Evolutionary conservation across 1,140 invertebrate genomes (phyloP).

Genomic region (Hylaeus anthracinus): DNA sequence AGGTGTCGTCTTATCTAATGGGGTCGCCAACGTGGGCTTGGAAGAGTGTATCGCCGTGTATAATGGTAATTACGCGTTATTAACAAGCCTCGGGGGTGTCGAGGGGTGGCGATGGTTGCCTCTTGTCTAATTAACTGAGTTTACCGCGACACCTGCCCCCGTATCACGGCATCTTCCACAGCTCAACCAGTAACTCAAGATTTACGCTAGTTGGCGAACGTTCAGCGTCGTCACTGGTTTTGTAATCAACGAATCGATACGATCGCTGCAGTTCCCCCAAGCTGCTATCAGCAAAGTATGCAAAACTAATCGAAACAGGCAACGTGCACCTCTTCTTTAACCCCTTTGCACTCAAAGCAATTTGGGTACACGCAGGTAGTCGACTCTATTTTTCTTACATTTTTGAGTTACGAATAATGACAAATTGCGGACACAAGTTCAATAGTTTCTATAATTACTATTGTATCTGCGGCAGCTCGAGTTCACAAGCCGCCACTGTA

Average conservation of each 20-base stretch:
- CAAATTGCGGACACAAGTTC: too few relatives aligned
- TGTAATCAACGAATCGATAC: constrained; percentile 7
- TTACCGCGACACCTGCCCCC: constrained; percentile 81
- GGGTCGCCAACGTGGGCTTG: constrained; percentile 74
- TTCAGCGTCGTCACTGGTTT: neutral
- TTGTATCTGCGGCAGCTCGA: too few relatives aligned
- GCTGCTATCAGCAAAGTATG: too few relatives aligned
- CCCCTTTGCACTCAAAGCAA: too few relatives aligned
- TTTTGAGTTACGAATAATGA: too few relatives aligned
- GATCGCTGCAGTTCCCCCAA: too few relatives aligned
- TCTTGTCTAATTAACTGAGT: constrained; percentile 82
- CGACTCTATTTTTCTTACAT: too few relatives aligned
- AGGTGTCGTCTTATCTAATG: constrained; percentile 82
- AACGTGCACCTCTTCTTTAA: too few relatives aligned
- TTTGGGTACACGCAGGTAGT: too few relatives aligned
- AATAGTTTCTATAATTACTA: too few relatives aligned
- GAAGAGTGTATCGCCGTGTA: constrained; percentile 82
- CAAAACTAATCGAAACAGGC: too few relatives aligned
- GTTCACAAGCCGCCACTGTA: too few relatives aligned
- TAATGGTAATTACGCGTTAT: constrained; percentile 82
- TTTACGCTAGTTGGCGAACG: constrained; percentile 69
- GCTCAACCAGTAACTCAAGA: constrained; percentile 80
- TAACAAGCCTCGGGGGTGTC: constrained; percentile 80
- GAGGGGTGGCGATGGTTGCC: constrained; percentile 76
- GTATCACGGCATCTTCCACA: constrained; percentile 77